Evolutionary conservation across 2,797 vertebrate genomes (phyloP).

Genomic region (Brachyrhaphis roseni): DNA sequence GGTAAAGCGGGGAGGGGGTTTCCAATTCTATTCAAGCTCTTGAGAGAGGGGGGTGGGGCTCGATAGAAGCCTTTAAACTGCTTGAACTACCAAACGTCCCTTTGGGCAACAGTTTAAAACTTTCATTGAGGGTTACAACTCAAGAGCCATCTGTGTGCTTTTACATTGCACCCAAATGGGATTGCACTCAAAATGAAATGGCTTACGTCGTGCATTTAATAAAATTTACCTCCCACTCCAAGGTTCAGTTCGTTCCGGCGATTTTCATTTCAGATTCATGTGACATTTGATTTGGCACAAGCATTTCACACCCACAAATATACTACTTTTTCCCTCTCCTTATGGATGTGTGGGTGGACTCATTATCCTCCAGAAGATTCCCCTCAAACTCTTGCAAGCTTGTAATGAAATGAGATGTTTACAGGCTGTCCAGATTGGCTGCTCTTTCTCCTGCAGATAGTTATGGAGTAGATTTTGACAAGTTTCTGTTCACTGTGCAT

Average conservation of each 20-base stretch:
- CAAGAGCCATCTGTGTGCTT: slow-evolving; percentile 43
- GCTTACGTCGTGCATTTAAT: slow-evolving; percentile 33
- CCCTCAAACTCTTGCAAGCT: slow-evolving; percentile 47
- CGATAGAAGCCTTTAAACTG: slow-evolving; percentile 57
- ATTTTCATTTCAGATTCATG: slow-evolving; percentile 50
- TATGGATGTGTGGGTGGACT: slow-evolving; percentile 66
- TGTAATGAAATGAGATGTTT: slow-evolving; percentile 47
- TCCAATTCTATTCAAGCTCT: slow-evolving; percentile 57
- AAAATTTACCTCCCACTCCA: slow-evolving; percentile 43
- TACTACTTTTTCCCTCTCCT: slow-evolving; percentile 47
- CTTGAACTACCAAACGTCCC: slow-evolving; percentile 47
- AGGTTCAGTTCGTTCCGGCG: slow-evolving; percentile 36
- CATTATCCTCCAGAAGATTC: slow-evolving; percentile 71
- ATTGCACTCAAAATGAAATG: slow-evolving; percentile 37
- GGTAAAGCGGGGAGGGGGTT: slow-evolving; percentile 55
- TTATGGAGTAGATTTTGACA: slow-evolving; percentile 16
- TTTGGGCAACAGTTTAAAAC: slow-evolving; percentile 52
- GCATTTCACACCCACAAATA: slow-evolving; percentile 60
- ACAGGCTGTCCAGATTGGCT: slow-evolving; percentile 44
- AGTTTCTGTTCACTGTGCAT: slow-evolving; percentile 3
- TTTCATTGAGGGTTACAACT: slow-evolving; percentile 20
- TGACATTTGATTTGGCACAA: slow-evolving; percentile 63
- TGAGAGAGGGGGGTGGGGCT: slow-evolving; percentile 48
- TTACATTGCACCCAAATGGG: slow-evolving; percentile 41
- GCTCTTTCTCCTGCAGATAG: slow-evolving; percentile 36